Evolutionary conservation across 23 tunicate genomes (phyloP).

Genomic region (Styela clava): DNA sequence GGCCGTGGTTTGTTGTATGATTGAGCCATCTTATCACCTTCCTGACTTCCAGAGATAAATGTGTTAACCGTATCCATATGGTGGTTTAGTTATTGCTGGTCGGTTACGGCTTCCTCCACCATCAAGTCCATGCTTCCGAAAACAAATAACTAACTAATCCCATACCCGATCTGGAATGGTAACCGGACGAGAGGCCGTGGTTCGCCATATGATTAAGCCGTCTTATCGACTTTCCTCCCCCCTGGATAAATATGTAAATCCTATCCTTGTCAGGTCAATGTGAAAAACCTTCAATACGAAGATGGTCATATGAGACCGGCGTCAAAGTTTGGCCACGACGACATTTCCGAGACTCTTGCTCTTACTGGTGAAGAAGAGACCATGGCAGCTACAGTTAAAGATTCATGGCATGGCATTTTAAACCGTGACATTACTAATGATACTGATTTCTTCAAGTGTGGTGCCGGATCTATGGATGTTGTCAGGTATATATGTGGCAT

Average conservation of each 20-base stretch:
- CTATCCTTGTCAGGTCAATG: constrained; percentile 58
- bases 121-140: too few species aligned
- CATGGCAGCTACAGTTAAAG: constrained; percentile 44
- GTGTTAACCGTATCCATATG: not conserved
- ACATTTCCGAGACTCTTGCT: constrained; percentile 65
- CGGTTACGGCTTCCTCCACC: too few species aligned
- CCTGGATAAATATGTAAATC: too few species aligned
- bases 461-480: constrained; percentile 98
- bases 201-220: too few species aligned
- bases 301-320: constrained; percentile 92
- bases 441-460: constrained; percentile 88
- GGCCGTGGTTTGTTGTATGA: too few species aligned
- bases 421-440: constrained; percentile 67
- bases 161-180: too few species aligned
- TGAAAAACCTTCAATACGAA: constrained; percentile 79
- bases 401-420: constrained; percentile 83
- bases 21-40: too few species aligned
- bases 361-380: constrained; percentile 67
- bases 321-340: constrained; percentile 69
- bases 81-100: not conserved
- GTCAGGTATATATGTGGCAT: constrained; percentile 50
- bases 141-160: too few species aligned
- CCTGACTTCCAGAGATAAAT: too few species aligned
- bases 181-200: too few species aligned
- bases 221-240: too few species aligned